These are phyloP conservation scores for Drosophila kepulauana DNA, from an alignment of 1,140 invertebrate species.

Conservation along the genomic window DNA sequence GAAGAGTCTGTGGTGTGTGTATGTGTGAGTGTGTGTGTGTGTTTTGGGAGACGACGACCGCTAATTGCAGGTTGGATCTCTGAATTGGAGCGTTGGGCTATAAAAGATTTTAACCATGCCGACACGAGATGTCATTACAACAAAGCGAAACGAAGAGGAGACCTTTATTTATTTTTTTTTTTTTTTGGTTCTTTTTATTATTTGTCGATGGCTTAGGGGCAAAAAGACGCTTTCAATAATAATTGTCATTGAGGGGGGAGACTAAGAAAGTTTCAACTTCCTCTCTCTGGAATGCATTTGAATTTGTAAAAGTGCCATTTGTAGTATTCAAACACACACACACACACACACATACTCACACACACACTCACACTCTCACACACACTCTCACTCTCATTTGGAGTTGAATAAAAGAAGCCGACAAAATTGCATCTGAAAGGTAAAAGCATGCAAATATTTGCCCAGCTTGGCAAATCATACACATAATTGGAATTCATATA, in stretches of 20 bases:
- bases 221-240: not conserved
- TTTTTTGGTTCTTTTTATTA: not conserved
- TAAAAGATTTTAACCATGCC: constrained; percentile 44
- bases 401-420: constrained; percentile 57
- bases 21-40: not conserved
- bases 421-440: constrained; percentile 74
- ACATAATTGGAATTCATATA: constrained; percentile 74
- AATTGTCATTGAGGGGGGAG: constrained; percentile 12
- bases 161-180: constrained; percentile 13
- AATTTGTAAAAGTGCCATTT: not conserved
- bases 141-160: not conserved
- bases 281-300: constrained; percentile 4
- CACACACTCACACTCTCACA: not conserved
- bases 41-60: constrained; percentile 8
- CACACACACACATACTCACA: not conserved
- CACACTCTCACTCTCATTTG: not conserved
- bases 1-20: not conserved
- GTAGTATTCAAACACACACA: constrained; percentile 1
- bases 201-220: constrained; percentile 11
- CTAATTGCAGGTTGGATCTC: constrained; percentile 60
- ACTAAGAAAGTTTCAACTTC: constrained; percentile 26
- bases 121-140: constrained; percentile 61
- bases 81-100: constrained; percentile 40
- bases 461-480: constrained; percentile 75
- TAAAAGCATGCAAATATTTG: constrained; percentile 78